Base-by-base conservation (phyloP, 2,797 vertebrate genomes). In the Phylloscopus collybita region DNA sequence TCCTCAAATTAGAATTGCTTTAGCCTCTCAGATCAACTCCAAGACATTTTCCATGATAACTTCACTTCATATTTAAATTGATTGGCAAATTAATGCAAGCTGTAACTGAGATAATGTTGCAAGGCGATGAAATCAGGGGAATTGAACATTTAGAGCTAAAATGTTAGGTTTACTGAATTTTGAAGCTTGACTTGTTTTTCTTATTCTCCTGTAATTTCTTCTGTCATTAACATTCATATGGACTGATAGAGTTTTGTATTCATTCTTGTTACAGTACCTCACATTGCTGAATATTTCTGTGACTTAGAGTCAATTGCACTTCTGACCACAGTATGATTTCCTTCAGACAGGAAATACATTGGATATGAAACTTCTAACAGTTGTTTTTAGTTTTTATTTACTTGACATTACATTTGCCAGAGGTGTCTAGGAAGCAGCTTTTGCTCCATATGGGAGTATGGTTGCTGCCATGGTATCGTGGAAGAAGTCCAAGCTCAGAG, bases 1-100 rank as follows among this genome's bases (percentile, higher is more conserved):
- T 88, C 62, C 56, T 88, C 18, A 76, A 60, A 84, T 56, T 90
- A 66, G 32, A 90, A 86, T 56, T 90, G 26, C 49, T 86, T 90
- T 88, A 88, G 76, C n/a, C n/a, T 90, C 67, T 82, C 42, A 38
- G 9, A 75, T 90, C 49, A 83, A 78, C 25, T 90, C 44, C 59
- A 76, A 86, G 92, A 59, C 23, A 57, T 86, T 91, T 88, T 85
- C 71, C 0, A 0, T 82, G 22, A 81, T 79, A 81, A 49, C 29
- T 90, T 81, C 51, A 69, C 65, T 90, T 90, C 56, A 50, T 76
- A 67, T 82, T 95, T 93, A 95, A 95, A 93, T 84, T 94, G 62
- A 79, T 57, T 50, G 30, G 60, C 42, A 92, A 95, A 90, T 84
- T 81, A 87, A 67, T 22, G 6, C 78, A 87, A 85, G 64, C 90